Percentiles rank a stretch among this genome's conserved stretches.
These are phyloP conservation scores for Catalaphyllia jardinei DNA, from an alignment of 64 coral and sea anemone species.

Conservation along the genomic window DNA sequence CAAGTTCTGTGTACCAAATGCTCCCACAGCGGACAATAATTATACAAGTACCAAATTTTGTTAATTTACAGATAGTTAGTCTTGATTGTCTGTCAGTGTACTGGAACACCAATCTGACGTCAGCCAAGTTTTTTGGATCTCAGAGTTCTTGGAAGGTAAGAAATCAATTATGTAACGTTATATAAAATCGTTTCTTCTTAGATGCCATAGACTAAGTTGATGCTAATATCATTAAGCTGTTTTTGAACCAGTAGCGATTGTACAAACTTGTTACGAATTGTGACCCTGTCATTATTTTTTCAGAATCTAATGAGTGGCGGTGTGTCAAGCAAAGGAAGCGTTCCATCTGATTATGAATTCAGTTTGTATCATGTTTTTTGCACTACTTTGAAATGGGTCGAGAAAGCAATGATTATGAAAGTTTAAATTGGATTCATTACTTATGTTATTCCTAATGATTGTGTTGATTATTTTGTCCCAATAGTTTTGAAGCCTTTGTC, in stretches of 20 bases:
- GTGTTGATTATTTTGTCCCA: conserved; percentile 7
- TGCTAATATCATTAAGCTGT: too few relatives aligned
- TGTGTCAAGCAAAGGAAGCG: conserved; percentile 67
- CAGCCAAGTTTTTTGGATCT: conserved; percentile 42
- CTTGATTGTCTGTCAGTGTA: conserved; percentile 92
- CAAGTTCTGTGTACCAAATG: not conserved
- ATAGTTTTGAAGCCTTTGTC: conserved; percentile 90
- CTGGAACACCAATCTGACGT: conserved; percentile 84
- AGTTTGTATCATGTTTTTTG: conserved; percentile 45
- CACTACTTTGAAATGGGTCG: not conserved
- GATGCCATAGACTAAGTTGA: not conserved
- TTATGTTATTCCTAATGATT: not conserved
- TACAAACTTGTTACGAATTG: not conserved
- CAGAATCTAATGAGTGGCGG: conserved; percentile 59
- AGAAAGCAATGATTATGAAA: not conserved
- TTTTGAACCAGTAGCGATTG: not conserved
- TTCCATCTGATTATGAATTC: conserved; percentile 64
- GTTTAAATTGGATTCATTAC: not conserved
- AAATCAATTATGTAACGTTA: too few relatives aligned
- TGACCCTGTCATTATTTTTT: not conserved
- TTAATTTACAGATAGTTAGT: conserved; percentile 75
- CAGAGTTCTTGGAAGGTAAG: conserved; percentile 71
- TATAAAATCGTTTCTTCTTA: too few relatives aligned
- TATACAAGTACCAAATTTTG: not conserved
- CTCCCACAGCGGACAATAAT: not conserved